Percentiles rank a stretch among this genome's conserved stretches.
Conservation (phyloP, 2,797 vertebrate genomes). For the Rhadinocentrus ornatus region DNA sequence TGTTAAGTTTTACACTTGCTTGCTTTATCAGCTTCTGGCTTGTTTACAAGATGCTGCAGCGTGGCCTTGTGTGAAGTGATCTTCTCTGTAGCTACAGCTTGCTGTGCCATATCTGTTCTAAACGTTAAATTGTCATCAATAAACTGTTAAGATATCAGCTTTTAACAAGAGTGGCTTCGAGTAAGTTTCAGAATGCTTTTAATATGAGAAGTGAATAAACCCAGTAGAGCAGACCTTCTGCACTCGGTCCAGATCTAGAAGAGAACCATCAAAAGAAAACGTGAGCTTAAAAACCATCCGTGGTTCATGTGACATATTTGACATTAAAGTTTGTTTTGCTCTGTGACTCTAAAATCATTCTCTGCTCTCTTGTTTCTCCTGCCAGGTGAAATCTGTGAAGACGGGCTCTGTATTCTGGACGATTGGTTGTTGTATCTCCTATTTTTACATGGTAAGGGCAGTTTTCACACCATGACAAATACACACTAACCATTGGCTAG, state of each 20-base stretch:
- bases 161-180: not conserved
- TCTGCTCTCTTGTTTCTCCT: conserved; percentile 18
- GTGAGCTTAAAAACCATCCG: not conserved
- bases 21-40: conserved; percentile 20
- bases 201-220: not conserved
- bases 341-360: conserved; percentile 3
- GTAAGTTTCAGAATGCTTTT: not conserved
- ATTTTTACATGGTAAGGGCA: conserved; percentile 97
- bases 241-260: not conserved
- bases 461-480: not conserved
- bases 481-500: not conserved
- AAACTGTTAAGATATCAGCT: not conserved
- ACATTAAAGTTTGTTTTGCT: not conserved
- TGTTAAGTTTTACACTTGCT: conserved; percentile 23
- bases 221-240: not conserved
- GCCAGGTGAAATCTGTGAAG: conserved; percentile 97
- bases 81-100: conserved; percentile 17
- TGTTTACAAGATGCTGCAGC: conserved; percentile 30
- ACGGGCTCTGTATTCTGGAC: conserved; percentile 98
- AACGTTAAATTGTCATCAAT: conserved; percentile 24
- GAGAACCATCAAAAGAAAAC: conserved; percentile 7
- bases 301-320: not conserved
- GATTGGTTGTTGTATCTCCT: conserved; percentile 96
- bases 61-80: conserved; percentile 11
- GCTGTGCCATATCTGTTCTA: conserved; percentile 1